Conservation (phyloP, 2,113 vertebrate genomes). For the Heloderma charlesbogerti region DNA sequence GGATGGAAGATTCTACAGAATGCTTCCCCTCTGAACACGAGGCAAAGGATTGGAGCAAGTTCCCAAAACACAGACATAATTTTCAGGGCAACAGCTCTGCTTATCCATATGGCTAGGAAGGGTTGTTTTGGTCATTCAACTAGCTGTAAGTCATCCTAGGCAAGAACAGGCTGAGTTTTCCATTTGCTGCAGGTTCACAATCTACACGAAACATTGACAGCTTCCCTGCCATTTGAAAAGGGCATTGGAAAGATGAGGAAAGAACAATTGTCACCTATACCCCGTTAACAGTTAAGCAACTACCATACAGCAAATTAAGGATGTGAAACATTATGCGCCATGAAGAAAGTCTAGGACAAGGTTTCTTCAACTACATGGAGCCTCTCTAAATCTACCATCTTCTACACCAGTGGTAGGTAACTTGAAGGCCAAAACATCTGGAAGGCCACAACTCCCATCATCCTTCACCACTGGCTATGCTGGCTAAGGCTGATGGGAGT, state of each 20-base stretch:
- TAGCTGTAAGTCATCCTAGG: not conserved
- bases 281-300: not conserved
- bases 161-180: not conserved
- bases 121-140: not conserved
- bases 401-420: too few species aligned
- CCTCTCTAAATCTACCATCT: not conserved
- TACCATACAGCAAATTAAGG: too few species aligned
- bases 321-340: not conserved
- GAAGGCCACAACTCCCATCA: too few species aligned
- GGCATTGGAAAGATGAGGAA: too few species aligned
- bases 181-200: not conserved
- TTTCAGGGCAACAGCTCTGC: not conserved
- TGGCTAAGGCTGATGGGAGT: too few species aligned
- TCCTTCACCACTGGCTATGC: too few species aligned
- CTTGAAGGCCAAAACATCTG: too few species aligned
- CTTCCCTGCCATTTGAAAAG: not conserved
- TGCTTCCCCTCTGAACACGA: fast-evolving
- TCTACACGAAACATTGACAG: not conserved
- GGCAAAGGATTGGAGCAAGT: not conserved
- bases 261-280: too few species aligned
- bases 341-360: not conserved
- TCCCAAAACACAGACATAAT: too few species aligned
- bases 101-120: not conserved
- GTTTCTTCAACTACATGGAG: not conserved
- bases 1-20: not conserved